These are phyloP conservation scores for Stegana nigrithorax DNA, from an alignment of 2,888 invertebrate species.

Conservation along the genomic window DNA sequence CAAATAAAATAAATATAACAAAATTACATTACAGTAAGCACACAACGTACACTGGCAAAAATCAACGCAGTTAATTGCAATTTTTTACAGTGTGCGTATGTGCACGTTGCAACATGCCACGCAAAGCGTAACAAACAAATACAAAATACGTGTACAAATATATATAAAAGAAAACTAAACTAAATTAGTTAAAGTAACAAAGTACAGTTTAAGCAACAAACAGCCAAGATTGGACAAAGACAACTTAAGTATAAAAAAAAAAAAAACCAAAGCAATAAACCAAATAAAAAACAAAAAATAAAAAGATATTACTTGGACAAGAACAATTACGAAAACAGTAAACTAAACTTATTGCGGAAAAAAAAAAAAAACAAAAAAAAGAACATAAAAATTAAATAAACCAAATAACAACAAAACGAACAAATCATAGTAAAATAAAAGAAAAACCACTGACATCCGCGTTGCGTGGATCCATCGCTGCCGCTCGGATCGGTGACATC, in stretches of 20 bases:
- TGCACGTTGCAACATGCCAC: background rate
- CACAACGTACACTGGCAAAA: background rate
- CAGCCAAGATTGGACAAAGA: no score
- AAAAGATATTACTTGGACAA: constrained; percentile 22
- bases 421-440: constrained; percentile 37
- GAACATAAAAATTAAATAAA: constrained; percentile 25
- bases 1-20: background rate
- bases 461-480: constrained; percentile 38
- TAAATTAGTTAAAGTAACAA: constrained; percentile 23
- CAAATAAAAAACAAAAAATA: constrained; percentile 25
- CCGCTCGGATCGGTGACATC: constrained; percentile 49
- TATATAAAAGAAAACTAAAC: constrained; percentile 18
- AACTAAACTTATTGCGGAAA: no score
- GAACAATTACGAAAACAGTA: constrained; percentile 22
- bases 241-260: no score
- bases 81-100: background rate
- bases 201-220: no score
- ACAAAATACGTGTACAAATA: constrained; percentile 17
- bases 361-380: constrained; percentile 30
- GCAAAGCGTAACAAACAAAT: background rate
- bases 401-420: constrained; percentile 20
- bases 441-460: constrained; percentile 65
- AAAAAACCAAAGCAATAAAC: constrained; percentile 26
- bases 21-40: background rate
- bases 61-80: background rate